Evolutionary conservation across 2,113 vertebrate genomes (phyloP).

Genomic region (Coryphaenoides rupestris): DNA sequence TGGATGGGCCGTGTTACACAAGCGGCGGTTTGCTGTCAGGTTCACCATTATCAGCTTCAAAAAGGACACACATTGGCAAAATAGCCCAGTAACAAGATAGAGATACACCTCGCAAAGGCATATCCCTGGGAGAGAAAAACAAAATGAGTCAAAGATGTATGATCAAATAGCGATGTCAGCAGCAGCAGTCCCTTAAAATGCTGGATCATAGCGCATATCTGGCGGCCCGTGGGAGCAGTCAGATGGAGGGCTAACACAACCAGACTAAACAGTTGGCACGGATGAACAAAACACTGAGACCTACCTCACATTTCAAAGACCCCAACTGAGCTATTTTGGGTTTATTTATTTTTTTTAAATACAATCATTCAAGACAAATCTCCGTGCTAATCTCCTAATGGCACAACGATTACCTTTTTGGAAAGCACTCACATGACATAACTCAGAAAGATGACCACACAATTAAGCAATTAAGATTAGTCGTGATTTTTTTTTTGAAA

Average conservation of each 20-base stretch:
- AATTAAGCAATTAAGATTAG: too few species aligned
- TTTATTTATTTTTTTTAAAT: conserved; percentile 1
- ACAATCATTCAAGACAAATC: not conserved
- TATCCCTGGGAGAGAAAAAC: conserved; percentile 31
- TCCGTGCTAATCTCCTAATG: conserved; percentile 44
- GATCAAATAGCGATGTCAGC: conserved; percentile 56
- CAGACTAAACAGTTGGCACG: conserved; percentile 59
- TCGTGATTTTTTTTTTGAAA: too few species aligned
- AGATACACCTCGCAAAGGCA: conserved; percentile 39
- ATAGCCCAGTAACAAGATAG: conserved; percentile 28
- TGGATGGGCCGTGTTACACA: conserved; percentile 25
- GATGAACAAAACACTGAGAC: conserved; percentile 41
- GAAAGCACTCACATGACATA: too few species aligned
- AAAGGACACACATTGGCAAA: conserved; percentile 21
- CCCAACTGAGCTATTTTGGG: too few species aligned
- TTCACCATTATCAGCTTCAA: conserved; percentile 34
- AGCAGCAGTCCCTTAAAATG: conserved; percentile 49
- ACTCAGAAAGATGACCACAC: too few species aligned
- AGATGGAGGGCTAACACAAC: conserved; percentile 63
- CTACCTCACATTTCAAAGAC: conserved; percentile 40
- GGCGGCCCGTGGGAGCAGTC: conserved; percentile 62
- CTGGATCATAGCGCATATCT: conserved; percentile 55
- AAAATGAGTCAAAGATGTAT: conserved; percentile 35
- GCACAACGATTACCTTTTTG: not conserved
- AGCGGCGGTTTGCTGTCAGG: conserved; percentile 13